Base-by-base conservation (phyloP, 1,140 invertebrate species). In the Drosophila miranda region DNA sequence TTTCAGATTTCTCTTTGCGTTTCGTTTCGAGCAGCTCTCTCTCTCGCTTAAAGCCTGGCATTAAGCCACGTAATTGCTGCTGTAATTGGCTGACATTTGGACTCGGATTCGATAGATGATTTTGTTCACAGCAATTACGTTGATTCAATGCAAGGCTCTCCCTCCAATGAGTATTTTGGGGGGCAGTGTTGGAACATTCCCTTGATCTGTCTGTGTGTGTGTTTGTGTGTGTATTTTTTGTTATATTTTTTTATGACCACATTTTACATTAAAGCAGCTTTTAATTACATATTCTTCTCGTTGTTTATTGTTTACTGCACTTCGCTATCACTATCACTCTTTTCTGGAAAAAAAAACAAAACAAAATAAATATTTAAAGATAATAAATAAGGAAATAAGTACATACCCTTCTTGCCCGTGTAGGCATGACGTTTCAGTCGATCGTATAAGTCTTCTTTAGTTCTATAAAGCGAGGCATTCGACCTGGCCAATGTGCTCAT, bases 371-470 rank as follows among this genome's bases (percentile, higher is more conserved):
- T 19, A 19, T 6, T 8, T 8, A 8, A 30, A 44, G 60, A n/a
- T 3, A 11, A 54, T 0, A 19, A 19, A 19, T 23, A 3, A 23
- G 5, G 23, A 7, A 4, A 38, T 7, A 6, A 16, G 3, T 8
- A 71, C 60, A 91, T 92, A 97, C 96, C 97, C 97, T 98, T 98
- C 92, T 98, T 98, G 91, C 97, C 97, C 59, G 96, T 96, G 92
- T 98, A 98, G 89, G 97, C 97, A 92, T 98, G 97, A 92, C 97
- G 94, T 92, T 98, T 97, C 91, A 98, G 93, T 93, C 97, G 95
- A 92, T 98, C 97, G 91, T 98, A 98, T 64, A 98, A 94, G 92
- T 98, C 97, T 91, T 98, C 97, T 92, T 98, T 98, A 74, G 97
- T 98, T 71, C 97, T 97, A 90, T 98, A 98, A 87, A 98, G 95